Evolutionary conservation across 92 coral and sea anemone genomes (phyloP).

Genomic region (Phenganax stokvisi): DNA sequence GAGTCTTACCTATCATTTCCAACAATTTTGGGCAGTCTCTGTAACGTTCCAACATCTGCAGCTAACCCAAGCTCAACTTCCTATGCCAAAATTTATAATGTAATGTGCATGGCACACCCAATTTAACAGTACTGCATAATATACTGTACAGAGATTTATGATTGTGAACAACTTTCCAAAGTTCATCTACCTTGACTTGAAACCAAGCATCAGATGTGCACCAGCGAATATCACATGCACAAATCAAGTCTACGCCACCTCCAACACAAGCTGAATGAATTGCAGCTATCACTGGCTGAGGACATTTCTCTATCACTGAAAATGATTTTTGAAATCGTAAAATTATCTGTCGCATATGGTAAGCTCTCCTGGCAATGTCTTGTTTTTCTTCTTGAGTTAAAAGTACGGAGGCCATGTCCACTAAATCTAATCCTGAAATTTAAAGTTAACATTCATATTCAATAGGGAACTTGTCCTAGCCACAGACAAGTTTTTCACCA

Average conservation of each 20-base stretch:
- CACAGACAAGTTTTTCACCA: too few relatives aligned
- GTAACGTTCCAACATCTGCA: constrained; percentile 95
- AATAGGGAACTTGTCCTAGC: not conserved
- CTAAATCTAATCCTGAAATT: constrained; percentile 66
- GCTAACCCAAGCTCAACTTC: constrained; percentile 94
- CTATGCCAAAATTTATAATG: constrained; percentile 32
- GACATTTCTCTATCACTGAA: constrained; percentile 79
- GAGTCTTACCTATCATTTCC: constrained; percentile 84
- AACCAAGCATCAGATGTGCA: constrained; percentile 99
- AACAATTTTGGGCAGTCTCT: constrained; percentile 80
- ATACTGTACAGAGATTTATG: too few relatives aligned
- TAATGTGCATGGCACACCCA: too few relatives aligned
- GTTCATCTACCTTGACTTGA: constrained; percentile 70
- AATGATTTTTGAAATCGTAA: constrained; percentile 64
- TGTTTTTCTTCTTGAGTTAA: constrained; percentile 47
- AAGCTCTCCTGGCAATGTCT: constrained; percentile 72
- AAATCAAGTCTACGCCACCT: constrained; percentile 90
- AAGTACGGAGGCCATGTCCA: constrained; percentile 62
- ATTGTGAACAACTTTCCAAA: too few relatives aligned
- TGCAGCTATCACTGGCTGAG: constrained; percentile 95
- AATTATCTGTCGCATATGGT: constrained; percentile 52
- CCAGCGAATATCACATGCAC: constrained; percentile 79
- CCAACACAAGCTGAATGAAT: constrained; percentile 94
- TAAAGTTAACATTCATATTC: not conserved
- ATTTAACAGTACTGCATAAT: too few relatives aligned